Evolutionary conservation across 2,888 invertebrate genomes (phyloP).

Genomic region (Callyntrura guangdongensis): DNA sequence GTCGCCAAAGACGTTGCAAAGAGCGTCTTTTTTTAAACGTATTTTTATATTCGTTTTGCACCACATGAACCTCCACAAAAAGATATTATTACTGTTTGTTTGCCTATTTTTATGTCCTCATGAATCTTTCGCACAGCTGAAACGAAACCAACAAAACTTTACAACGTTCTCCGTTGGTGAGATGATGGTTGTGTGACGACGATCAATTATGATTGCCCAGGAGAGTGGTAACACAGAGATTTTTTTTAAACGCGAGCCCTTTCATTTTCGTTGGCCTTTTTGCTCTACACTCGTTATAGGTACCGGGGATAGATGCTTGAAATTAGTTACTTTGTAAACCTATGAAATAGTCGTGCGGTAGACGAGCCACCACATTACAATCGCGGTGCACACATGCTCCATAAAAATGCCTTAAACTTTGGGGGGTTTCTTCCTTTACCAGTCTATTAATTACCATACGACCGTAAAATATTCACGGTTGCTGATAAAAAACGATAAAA

Average conservation of each 20-base stretch:
- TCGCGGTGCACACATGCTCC: no score
- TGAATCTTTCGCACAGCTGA: slow-evolving; percentile 40
- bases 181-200: slow-evolving; percentile 10
- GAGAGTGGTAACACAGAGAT: slow-evolving; percentile 51
- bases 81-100: slow-evolving; percentile 50
- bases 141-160: not conserved
- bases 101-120: slow-evolving; percentile 45
- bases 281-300: not conserved
- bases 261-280: not conserved
- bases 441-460: no score
- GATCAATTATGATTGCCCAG: slow-evolving; percentile 37
- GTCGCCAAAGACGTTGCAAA: slow-evolving; percentile 1
- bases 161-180: not conserved
- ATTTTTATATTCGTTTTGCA: slow-evolving; percentile 27
- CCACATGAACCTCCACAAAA: slow-evolving; percentile 41
- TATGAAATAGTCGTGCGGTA: no score
- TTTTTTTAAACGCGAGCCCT: slow-evolving; percentile 14
- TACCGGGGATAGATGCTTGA: no score
- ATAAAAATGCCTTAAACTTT: no score
- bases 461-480: no score
- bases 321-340: no score
- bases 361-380: no score
- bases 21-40: not conserved
- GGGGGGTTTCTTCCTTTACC: no score
- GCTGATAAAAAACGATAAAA: no score